These are phyloP conservation scores for Mirza zaza DNA, from an alignment of 2,113 vertebrate genomes.

Conservation along the genomic window DNA sequence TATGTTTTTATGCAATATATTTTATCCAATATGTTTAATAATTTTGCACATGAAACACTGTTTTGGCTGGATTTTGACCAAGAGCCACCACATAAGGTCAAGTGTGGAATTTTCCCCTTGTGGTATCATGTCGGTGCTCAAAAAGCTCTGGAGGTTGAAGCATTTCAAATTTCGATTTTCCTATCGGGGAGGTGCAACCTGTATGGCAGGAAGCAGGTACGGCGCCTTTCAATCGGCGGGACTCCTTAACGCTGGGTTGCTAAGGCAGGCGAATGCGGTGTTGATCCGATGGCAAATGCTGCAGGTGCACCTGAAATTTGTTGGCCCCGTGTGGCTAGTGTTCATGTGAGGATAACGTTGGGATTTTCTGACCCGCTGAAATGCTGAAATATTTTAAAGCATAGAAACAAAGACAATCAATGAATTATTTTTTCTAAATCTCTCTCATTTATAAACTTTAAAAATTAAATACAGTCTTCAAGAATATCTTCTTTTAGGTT, in stretches of 20 bases:
- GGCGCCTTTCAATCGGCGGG: fast-evolving
- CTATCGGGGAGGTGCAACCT: neutral
- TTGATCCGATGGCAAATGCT: fast-evolving
- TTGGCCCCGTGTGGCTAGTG: fast-evolving
- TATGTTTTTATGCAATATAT: too few relatives aligned
- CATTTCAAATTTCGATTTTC: neutral
- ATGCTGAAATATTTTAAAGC: neutral
- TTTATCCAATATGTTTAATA: neutral
- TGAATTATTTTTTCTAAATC: neutral
- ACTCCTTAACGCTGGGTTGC: too few relatives aligned
- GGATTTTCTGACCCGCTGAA: neutral
- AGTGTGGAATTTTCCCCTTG: neutral
- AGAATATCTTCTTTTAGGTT: too few relatives aligned
- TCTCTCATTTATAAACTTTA: neutral
- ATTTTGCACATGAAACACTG: neutral
- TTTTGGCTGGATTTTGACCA: neutral
- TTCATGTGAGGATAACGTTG: fast-evolving
- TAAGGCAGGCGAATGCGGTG: fast-evolving
- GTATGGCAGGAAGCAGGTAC: neutral
- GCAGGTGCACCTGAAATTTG: too few relatives aligned
- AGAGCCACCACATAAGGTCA: neutral
- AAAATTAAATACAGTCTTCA: neutral
- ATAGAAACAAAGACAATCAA: neutral
- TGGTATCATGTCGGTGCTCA: neutral
- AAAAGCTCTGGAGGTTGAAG: neutral